Evolutionary conservation across 2,888 invertebrate genomes (phyloP), one percentile per base, ranked within the genome.

Genomic region (Cephus pulcher): DNA sequence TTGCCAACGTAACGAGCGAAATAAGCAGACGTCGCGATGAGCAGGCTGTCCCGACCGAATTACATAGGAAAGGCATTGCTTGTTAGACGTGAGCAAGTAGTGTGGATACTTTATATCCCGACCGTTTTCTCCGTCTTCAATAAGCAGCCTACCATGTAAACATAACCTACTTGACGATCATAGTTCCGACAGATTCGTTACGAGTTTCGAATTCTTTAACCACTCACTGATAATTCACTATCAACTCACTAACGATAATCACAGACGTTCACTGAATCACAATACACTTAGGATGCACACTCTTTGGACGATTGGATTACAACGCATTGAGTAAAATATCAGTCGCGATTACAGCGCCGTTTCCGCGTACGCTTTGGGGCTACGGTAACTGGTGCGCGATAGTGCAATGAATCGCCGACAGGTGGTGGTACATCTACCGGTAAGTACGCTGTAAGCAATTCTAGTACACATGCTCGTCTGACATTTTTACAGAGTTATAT

Each of bases 401-500:
- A 11, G 76, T 71, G 40, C 33, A 37, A 71, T 70, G 34, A 34
- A 76, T 37, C 69, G n/a, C 74, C 77, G 75, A 77, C 79, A 79
- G 77, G 80, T 79, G 77, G 80, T 79, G 79, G 80, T 74, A 56
- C 23, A 56, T 23, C 23, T 56, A 56, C 56, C 56, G 15, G 56
- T 56, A 56, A 56, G 56, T 56, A 56, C 56, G 56, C 73, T 77
- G 77, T 12, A 37, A 71, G 69, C 84, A 83, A 87, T 87, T 84
- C 81, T 83, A 85, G 85, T 82, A 88, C 87, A 87, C 87, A 86
- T 86, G 87, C 84, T 85, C 84, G 80, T 78, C 78, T 33, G 35
- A 73, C 78, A 83, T 89, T 89, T 88, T 87, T 90, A 84, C 87
- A 82, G 82, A 30, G 81, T 81, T 87, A 87, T 89, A 88, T 89